These are phyloP conservation scores for Stichopus chloronotus DNA, from an alignment of 35 echinoderm and acorn worm species.

Conservation along the genomic window DNA sequence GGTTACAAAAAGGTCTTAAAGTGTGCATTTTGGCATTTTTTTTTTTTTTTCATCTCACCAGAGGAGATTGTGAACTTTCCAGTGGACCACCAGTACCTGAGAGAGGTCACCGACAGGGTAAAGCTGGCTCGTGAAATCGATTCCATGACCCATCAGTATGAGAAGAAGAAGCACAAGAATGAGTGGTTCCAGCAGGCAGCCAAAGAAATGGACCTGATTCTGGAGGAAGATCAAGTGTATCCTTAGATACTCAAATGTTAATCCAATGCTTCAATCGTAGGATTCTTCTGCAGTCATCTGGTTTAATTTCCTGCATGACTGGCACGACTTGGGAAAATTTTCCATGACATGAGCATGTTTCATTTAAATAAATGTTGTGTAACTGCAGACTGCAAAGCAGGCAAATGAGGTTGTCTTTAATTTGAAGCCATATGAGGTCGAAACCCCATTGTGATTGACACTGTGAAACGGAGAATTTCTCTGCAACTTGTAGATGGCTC, in stretches of 20 bases:
- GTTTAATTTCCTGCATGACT: neutral
- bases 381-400: too few relatives aligned
- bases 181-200: constrained; percentile 89
- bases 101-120: constrained; percentile 60
- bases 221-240: constrained; percentile 93
- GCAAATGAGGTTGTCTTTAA: too few relatives aligned
- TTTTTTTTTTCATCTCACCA: neutral
- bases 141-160: constrained; percentile 43
- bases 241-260: constrained; percentile 46
- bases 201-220: constrained; percentile 81
- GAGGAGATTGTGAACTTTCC: constrained; percentile 88
- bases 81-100: constrained; percentile 70
- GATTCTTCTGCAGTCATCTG: neutral
- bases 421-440: too few relatives aligned
- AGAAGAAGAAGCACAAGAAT: constrained; percentile 88
- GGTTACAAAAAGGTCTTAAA: too few relatives aligned
- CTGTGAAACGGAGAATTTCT: too few relatives aligned
- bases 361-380: too few relatives aligned
- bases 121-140: constrained; percentile 81
- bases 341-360: too few relatives aligned
- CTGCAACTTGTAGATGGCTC: too few relatives aligned
- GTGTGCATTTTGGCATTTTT: too few relatives aligned
- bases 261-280: too few relatives aligned
- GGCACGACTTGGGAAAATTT: too few relatives aligned
- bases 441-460: too few relatives aligned